phyloP scores from a whole-genome alignment of 2,888 invertebrate species.

The Archips crataeganus region DNA sequence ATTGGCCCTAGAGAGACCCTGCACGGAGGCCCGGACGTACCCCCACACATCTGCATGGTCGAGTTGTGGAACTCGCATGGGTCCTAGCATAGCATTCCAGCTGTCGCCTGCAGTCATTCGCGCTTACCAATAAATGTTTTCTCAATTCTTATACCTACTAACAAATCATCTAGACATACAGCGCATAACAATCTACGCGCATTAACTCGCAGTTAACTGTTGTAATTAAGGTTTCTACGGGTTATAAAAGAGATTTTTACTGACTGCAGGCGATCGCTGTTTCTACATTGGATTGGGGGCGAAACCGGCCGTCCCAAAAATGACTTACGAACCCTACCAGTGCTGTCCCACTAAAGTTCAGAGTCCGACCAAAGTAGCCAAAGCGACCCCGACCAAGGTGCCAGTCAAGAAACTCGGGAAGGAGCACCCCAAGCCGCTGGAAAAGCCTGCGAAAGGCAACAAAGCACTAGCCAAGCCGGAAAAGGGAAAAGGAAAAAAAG shows the following conservation, averaged over 20 bases:
- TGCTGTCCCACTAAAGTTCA: slow-evolving; percentile 95
- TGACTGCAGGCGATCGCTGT: slow-evolving; percentile 98
- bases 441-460: slow-evolving; percentile 76
- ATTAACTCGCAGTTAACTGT: slow-evolving; percentile 81
- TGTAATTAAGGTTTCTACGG: slow-evolving; percentile 73
- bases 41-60: slow-evolving; percentile 84
- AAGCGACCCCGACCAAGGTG: slow-evolving; percentile 88
- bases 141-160: slow-evolving; percentile 79
- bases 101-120: slow-evolving; percentile 89
- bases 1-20: slow-evolving; percentile 66
- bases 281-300: slow-evolving; percentile 98
- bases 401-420: slow-evolving; percentile 83
- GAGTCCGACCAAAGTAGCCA: slow-evolving; percentile 92
- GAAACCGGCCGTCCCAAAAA: slow-evolving; percentile 91
- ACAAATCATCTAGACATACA: slow-evolving; percentile 80
- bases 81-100: slow-evolving; percentile 71
- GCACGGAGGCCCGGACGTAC: slow-evolving; percentile 71
- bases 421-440: slow-evolving; percentile 69
- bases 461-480: slow-evolving; percentile 85
- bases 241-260: slow-evolving; percentile 93
- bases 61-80: slow-evolving; percentile 76
- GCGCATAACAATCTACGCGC: slow-evolving; percentile 79
- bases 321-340: slow-evolving; percentile 95
- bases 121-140: slow-evolving; percentile 84
- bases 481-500: slow-evolving; percentile 90